A percentile compares a stretch with the other conserved stretches of the same genome.
phyloP scores from a whole-genome alignment of 2,113 vertebrate species.

The Vulpes ferrilata region DNA sequence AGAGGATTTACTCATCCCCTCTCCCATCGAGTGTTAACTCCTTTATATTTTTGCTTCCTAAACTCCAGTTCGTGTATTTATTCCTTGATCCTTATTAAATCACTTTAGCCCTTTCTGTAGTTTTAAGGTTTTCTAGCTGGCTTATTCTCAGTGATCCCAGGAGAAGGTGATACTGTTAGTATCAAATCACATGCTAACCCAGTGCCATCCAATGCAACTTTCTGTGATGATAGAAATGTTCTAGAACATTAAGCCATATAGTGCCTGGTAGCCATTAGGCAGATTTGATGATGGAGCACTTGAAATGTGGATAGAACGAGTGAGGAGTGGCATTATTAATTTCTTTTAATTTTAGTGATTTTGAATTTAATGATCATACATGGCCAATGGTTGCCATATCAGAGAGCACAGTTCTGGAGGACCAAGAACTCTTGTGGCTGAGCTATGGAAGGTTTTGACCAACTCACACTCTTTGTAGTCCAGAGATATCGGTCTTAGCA shows the following conservation, averaged over 20 bases:
- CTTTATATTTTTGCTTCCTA: neutral
- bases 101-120: neutral
- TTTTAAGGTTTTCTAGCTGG: neutral
- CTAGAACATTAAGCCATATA: neutral
- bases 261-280: neutral
- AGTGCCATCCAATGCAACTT: neutral
- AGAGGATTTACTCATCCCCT: neutral
- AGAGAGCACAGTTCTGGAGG: neutral
- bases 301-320: neutral
- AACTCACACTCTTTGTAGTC: neutral
- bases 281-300: neutral
- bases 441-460: neutral
- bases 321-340: neutral
- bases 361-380: neutral
- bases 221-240: neutral
- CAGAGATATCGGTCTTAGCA: neutral
- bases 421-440: neutral
- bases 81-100: neutral
- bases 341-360: neutral
- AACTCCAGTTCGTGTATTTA: neutral
- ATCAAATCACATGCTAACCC: neutral
- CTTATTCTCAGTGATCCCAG: neutral
- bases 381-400: neutral
- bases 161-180: too few relatives aligned
- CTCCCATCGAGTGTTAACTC: neutral